These are phyloP conservation scores for Tympanoctomys barrerae DNA, from an alignment of 2,797 vertebrate genomes.

Conservation along the genomic window DNA sequence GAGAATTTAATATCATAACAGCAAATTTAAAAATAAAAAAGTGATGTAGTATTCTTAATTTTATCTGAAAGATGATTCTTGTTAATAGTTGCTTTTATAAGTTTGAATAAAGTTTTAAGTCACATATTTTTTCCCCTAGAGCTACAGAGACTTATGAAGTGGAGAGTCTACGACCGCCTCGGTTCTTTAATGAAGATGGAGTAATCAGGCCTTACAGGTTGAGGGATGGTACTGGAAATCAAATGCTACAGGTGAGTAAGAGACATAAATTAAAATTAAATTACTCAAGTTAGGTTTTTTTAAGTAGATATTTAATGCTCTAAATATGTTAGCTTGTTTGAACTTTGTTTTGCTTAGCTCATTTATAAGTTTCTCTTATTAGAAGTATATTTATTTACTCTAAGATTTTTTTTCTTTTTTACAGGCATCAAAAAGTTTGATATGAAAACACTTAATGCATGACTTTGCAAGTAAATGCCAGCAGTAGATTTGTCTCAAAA, in stretches of 20 bases:
- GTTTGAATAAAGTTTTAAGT: conserved; percentile 23
- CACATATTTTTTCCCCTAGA: conserved; percentile 86
- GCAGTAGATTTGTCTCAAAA: conserved; percentile 69
- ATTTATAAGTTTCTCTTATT: conserved; percentile 65
- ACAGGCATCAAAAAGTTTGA: conserved; percentile 84
- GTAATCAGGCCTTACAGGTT: conserved; percentile 98
- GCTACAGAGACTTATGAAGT: conserved; percentile 95
- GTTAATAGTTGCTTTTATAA: conserved; percentile 5
- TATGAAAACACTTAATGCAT: conserved; percentile 80
- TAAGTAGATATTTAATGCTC: conserved; percentile 12
- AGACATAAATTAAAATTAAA: conserved; percentile 63
- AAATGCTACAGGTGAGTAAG: conserved; percentile 97
- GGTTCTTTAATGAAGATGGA: conserved; percentile 97
- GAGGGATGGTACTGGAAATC: conserved; percentile 96
- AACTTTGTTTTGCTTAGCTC: conserved; percentile 61
- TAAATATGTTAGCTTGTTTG: conserved; percentile 50
- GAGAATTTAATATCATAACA: conserved; percentile 32
- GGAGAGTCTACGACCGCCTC: conserved; percentile 94
- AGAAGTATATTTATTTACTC: conserved; percentile 80
- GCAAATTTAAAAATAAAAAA: conserved; percentile 10
- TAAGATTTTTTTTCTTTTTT: conserved; percentile 84
- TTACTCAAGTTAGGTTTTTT: conserved; percentile 21
- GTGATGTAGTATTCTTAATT: neutral
- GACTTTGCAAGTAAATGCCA: conserved; percentile 82
- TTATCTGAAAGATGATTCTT: conserved; percentile 13